Percentiles rank a stretch among this genome's conserved stretches.
These are phyloP conservation scores for Eulemur coronatus DNA, from an alignment of 2,797 vertebrate species.

Conservation along the genomic window DNA sequence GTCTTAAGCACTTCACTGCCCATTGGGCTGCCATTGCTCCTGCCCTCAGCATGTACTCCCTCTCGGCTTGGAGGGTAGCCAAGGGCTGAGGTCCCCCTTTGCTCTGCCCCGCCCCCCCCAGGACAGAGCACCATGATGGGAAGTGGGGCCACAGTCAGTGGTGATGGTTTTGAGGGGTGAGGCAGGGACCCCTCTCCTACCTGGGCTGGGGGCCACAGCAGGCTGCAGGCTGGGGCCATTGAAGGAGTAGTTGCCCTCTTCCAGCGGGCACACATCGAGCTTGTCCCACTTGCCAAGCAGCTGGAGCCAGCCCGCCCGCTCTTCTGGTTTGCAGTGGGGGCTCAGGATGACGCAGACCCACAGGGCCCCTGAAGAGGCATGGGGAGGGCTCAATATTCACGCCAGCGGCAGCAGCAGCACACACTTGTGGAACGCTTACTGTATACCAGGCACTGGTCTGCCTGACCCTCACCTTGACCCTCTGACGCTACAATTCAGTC, in stretches of 20 bases:
- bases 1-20: neutral
- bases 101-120: neutral
- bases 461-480: neutral
- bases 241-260: constrained; percentile 82
- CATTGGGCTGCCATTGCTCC: neutral
- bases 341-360: constrained; percentile 85
- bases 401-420: neutral
- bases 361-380: constrained; percentile 73
- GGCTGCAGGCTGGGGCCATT: constrained; percentile 54
- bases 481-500: neutral
- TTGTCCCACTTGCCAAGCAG: constrained; percentile 82
- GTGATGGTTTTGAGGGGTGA: neutral
- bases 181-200: constrained; percentile 61
- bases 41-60: neutral
- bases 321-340: constrained; percentile 83
- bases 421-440: accelerated
- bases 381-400: neutral
- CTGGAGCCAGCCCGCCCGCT: constrained; percentile 80
- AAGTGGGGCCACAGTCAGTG: neutral
- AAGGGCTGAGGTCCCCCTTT: neutral
- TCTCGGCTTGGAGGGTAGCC: neutral
- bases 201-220: constrained; percentile 54
- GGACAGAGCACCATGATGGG: neutral
- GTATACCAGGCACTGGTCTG: neutral
- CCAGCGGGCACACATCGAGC: constrained; percentile 81